Base-by-base conservation (phyloP, 2,113 vertebrate genomes). In the Rhabdomys dilectus region DNA sequence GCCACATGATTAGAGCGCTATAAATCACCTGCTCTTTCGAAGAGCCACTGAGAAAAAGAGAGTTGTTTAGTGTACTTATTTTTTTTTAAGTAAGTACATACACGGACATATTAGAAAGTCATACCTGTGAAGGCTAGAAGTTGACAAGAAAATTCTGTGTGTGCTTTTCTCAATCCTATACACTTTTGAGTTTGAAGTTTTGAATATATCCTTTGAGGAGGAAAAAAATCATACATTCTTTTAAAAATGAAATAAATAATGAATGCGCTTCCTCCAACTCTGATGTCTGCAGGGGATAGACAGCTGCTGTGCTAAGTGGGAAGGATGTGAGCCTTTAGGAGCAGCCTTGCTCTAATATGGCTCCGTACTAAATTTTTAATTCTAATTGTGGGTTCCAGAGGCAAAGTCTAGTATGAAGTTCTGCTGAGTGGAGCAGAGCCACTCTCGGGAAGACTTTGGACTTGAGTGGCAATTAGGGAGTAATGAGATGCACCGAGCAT, bases 231-330 rank as follows among this genome's bases (percentile, higher is more conserved):
- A 36, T 22, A 68, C 8, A 58, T 95, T 89, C 31, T 86, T 95
- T 96, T 12, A 7, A 70, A 95, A 96, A 80, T 90, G 29, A 91
- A 60, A 73, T 91, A 96, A 95, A 77, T 91, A 95, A 94, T 93
- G 91, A 89, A 93, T 94, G 3, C 39, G 91, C 64, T 96, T 10
- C 39, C 90, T 91, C 42, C 42, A 60, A 96, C 70, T 12, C 45
- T 21, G 29, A 42, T 91, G 9, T 91, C 80, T 82, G 10, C 70
- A 68, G 26, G 89, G 72, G 39, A 93, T 53, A 34, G 70, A 91
- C 24, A 78, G 88, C 88, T 80, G 64, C 17, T 85, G 84, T 36
- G 51, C 62, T 93, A 87, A 91, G 51, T 78, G 39, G 56, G 82
- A 92, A 62, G 36, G 58, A 48, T 2, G 0, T 21, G 70, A 66